Evolutionary conservation across 2,888 invertebrate species (phyloP), one percentile per base, ranked within the genome.

Genomic region (Dastarcus helophoroides): DNA sequence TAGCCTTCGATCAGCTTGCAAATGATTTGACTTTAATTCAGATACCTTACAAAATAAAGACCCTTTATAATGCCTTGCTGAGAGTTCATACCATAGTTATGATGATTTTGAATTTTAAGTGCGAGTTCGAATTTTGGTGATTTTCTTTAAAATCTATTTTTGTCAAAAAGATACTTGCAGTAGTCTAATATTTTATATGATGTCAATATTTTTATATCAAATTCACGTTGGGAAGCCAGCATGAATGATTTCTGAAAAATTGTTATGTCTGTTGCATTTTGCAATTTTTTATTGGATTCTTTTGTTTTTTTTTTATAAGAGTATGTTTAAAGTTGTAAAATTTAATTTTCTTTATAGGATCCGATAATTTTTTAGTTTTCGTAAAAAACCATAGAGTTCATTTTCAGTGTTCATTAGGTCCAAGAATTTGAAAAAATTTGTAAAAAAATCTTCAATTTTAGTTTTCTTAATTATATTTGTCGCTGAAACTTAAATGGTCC

Each of bases 11-110:
- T 38, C 43, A 3, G 41, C 43, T 40, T 41, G 41, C 38, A 42
- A 41, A 27, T 41, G 38, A 29, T 46, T 44, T n/a, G 36, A 41
- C 14, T 38, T 28, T 32, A 45, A 43, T 10, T 43, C 44, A 37
- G 28, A 35, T 36, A 40, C 44, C 21, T 43, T 42, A 35, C 7
- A 41, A 38, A 44, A 33, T 23, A 25, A 34, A 34, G 25, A 43
- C 35, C 37, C 16, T 26, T 25, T 34, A 34, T 12, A 27, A 33
- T 9, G 28, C 36, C 30, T 32, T 35, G 29, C 32, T 22, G 30
- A 16, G 35, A 26, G 33, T 30, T 27, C 12, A 14, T 34, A 30
- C 23, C 29, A 31, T 31, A 30, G 8, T 35, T 28, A 33, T 22
- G 26, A 15, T 30, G 26, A n/a, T 25, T 35, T 38, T 39, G 25